These are phyloP conservation scores for Sebastes taczanowskii DNA, from an alignment of 2,797 vertebrate genomes.

Conservation along the genomic window DNA sequence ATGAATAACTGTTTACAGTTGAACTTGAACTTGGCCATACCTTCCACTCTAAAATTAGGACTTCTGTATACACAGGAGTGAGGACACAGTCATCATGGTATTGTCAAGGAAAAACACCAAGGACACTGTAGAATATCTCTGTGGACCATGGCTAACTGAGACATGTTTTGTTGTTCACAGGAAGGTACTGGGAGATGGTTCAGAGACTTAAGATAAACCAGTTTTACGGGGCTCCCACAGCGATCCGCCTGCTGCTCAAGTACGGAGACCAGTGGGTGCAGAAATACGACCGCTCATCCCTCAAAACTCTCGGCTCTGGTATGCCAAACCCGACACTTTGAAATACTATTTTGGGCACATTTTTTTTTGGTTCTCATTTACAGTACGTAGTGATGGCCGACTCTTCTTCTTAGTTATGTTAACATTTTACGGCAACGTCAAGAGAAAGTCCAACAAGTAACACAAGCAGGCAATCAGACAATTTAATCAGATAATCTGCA, in stretches of 20 bases:
- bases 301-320: conserved; percentile 95
- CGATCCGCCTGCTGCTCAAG: conserved; percentile 92
- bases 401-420: background rate
- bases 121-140: background rate
- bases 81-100: background rate
- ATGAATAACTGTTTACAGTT: conserved; percentile 41
- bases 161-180: conserved; percentile 73
- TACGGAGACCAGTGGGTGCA: conserved; percentile 93
- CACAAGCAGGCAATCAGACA: background rate
- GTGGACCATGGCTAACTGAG: background rate
- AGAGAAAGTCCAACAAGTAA: background rate
- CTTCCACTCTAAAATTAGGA: conserved; percentile 35
- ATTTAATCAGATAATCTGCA: background rate
- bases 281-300: conserved; percentile 92
- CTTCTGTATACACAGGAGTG: background rate
- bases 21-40: conserved; percentile 16
- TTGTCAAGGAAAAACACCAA: background rate
- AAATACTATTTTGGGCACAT: background rate
- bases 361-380: background rate
- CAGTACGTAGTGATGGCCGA: background rate
- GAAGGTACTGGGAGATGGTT: conserved; percentile 95
- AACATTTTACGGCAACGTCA: background rate
- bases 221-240: conserved; percentile 95
- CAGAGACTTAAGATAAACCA: conserved; percentile 94
- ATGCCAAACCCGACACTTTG: conserved; percentile 31